Conservation (phyloP, 2,888 invertebrate species). For the Apotomis capreana region DNA sequence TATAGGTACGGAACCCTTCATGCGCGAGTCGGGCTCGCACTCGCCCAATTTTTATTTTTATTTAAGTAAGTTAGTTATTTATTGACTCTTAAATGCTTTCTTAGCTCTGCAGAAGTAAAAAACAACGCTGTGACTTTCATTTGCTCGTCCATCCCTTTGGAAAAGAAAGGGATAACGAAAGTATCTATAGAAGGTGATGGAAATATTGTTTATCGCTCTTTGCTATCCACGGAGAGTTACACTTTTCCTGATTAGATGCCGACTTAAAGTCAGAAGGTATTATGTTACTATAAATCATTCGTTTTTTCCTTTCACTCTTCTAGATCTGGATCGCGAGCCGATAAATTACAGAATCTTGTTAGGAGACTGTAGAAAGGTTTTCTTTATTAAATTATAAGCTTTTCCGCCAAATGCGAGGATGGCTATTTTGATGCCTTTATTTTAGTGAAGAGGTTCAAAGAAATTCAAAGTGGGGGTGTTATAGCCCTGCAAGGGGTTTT, state of each 20-base stretch:
- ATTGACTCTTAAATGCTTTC: too few species aligned
- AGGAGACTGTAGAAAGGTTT: background rate
- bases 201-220: slow-evolving; percentile 8
- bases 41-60: too few species aligned
- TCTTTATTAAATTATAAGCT: background rate
- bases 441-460: background rate
- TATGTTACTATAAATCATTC: slow-evolving; percentile 1
- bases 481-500: too few species aligned
- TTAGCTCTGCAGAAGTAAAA: background rate
- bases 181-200: background rate
- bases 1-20: too few species aligned
- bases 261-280: background rate
- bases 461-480: background rate
- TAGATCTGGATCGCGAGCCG: background rate
- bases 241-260: slow-evolving; percentile 22
- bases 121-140: slow-evolving; percentile 1
- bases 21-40: too few species aligned
- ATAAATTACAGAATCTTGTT: background rate
- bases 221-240: slow-evolving; percentile 8
- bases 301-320: background rate
- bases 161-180: background rate
- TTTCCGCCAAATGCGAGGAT: background rate
- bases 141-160: background rate
- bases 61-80: too few species aligned
- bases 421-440: background rate